Percentiles rank a stretch among this genome's conserved stretches.
These are phyloP conservation scores for Malurus leucopterus DNA, from an alignment of 2,797 vertebrate species.

Conservation along the genomic window DNA sequence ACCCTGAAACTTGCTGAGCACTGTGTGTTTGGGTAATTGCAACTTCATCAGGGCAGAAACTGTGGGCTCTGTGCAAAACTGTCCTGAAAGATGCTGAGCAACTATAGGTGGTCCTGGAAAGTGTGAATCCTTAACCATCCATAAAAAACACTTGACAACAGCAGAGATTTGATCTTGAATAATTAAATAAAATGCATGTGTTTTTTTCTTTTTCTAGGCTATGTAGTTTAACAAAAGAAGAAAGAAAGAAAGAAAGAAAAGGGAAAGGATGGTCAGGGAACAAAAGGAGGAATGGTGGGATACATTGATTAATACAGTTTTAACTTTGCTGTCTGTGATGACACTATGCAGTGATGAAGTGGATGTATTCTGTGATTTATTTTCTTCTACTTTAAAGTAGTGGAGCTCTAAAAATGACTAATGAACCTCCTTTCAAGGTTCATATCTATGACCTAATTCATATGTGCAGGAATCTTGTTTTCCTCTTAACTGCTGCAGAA, in stretches of 20 bases:
- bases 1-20: background rate
- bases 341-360: background rate
- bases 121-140: background rate
- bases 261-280: background rate
- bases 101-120: background rate
- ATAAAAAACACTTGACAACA: background rate
- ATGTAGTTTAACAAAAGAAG: background rate
- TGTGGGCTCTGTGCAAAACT: no score
- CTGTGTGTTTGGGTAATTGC: background rate
- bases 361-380: slow-evolving; percentile 13
- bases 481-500: slow-evolving; percentile 8
- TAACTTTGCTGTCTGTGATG: background rate
- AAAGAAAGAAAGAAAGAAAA: background rate
- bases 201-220: background rate
- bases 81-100: background rate
- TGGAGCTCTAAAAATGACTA: slow-evolving; percentile 49
- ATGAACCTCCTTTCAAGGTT: slow-evolving; percentile 44
- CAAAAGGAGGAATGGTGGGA: background rate
- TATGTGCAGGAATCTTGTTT: slow-evolving; percentile 35
- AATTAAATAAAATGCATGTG: background rate
- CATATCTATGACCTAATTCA: slow-evolving; percentile 45
- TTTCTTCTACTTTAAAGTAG: slow-evolving; percentile 33
- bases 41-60: background rate
- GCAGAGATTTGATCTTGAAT: background rate
- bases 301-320: background rate